Conservation (phyloP, 2,797 vertebrate genomes). For the Buphagus erythrorhynchus region DNA sequence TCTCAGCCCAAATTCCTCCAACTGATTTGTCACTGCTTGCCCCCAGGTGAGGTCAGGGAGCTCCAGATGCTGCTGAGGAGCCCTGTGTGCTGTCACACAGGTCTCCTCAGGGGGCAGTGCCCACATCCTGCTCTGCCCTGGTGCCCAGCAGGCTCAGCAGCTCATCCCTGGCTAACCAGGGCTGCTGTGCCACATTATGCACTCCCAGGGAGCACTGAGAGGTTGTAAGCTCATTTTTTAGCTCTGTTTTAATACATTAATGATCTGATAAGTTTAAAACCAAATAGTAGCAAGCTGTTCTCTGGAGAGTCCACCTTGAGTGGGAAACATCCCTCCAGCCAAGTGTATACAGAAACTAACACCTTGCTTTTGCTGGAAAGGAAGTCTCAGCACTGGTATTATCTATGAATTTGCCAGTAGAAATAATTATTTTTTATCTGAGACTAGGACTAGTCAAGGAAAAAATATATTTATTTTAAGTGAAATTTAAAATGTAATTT, state of each 20-base stretch:
- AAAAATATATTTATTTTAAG: not conserved
- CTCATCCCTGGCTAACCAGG: fast-evolving
- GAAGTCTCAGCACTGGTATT: not conserved
- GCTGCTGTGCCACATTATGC: fast-evolving
- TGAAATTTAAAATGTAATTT: not conserved
- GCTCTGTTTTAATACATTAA: not conserved
- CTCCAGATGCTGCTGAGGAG: not conserved
- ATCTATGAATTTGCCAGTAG: not conserved
- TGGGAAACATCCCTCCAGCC: not conserved
- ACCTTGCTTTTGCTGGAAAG: not conserved
- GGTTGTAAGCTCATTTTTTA: not conserved
- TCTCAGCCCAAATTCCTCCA: not conserved
- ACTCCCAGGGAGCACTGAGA: not conserved
- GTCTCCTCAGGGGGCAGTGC: too few relatives aligned
- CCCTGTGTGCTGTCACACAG: too few relatives aligned
- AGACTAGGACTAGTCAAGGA: not conserved
- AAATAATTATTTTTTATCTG: not conserved
- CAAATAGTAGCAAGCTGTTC: fast-evolving
- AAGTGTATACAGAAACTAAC: not conserved
- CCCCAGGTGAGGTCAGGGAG: not conserved
- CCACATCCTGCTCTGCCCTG: fast-evolving
- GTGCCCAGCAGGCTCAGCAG: not conserved
- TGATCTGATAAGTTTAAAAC: not conserved
- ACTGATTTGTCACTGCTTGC: not conserved
- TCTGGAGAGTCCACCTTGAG: not conserved